Evolutionary conservation across 2,113 vertebrate genomes (phyloP), one percentile per base, ranked within the genome.

Genomic region (Alligator mississippiensis): DNA sequence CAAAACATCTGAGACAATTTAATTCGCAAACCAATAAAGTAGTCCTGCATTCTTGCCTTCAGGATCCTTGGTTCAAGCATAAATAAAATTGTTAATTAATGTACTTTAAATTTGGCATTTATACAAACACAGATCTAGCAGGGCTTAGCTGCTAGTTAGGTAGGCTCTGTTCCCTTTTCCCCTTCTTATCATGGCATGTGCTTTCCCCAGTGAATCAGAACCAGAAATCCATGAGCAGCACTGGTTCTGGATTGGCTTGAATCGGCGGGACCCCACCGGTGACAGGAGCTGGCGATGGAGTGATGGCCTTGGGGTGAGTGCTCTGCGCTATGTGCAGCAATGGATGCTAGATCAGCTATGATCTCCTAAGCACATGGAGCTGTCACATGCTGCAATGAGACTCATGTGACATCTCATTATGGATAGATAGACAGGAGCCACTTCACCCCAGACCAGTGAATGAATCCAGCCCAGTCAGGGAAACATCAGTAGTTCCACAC

Each of bases 221-320:
- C 98, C 99, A 0, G 99, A 99, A 93, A 98, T 98, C 38, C 98
- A 99, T 0, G 99, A 99, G 93, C 99, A 99, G 96, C 98, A 99
- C 93, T 99, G 99, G 99, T 98, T 99, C 94, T 99, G 99, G 99
- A 99, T 99, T 0, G 99, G 99, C 38, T 97, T 99, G 84, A 99
- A 99, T 96, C 98, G 99, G 10, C 98, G 99, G 68, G 98, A 99
- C 95, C 99, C 99, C 0, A 30, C 96, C 30, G 98, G 97, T 10
- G 98, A 98, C 38, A 98, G 97, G 92, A 99, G 98, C 96, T 99
- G 99, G 99, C 98, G 94, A 81, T 99, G 99, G 99, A 99, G 99
- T 1, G 99, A 99, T 0, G 99, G 99, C 25, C 93, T 98, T 6
- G 98, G 98, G 97, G 99, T 99, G 96, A 98, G 99, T 98, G 27